Evolutionary conservation across 2,113 vertebrate genomes (phyloP).

Genomic region (Megalops atlanticus): DNA sequence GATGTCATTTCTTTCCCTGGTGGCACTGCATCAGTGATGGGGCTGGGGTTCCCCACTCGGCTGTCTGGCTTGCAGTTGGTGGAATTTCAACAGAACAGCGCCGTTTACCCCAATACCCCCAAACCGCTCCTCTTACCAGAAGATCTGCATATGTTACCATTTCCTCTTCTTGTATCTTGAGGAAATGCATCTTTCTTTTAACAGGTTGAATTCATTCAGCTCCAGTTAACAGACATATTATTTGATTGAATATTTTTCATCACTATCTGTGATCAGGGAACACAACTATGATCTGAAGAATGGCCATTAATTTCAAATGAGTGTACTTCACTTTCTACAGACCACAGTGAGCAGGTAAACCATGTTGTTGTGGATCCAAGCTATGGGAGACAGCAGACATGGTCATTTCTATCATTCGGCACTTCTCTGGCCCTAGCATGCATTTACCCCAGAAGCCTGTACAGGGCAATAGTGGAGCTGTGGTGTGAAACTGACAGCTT

Average conservation of each 20-base stretch:
- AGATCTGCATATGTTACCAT: neutral
- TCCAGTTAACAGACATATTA: too few relatives aligned
- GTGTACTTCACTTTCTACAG: neutral
- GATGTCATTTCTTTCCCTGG: conserved; percentile 34
- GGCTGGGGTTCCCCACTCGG: conserved; percentile 56
- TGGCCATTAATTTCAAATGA: neutral
- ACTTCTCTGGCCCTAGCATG: neutral
- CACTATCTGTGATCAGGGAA: too few relatives aligned
- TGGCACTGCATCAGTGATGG: conserved; percentile 42
- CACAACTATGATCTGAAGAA: too few relatives aligned
- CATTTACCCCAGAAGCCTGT: neutral
- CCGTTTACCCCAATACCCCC: neutral
- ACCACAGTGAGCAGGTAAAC: neutral
- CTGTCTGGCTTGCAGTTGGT: conserved; percentile 24
- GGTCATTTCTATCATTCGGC: neutral
- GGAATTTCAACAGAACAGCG: neutral
- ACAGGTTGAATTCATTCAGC: too few relatives aligned
- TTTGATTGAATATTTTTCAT: too few relatives aligned
- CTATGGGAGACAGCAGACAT: neutral
- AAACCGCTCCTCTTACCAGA: conserved; percentile 20
- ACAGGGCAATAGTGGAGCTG: neutral
- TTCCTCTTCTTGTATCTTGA: neutral
- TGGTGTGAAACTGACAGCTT: neutral
- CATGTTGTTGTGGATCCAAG: neutral
- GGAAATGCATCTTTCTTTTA: neutral